Evolutionary conservation across 2,888 invertebrate species (phyloP).

Genomic region (Athalia cordata): DNA sequence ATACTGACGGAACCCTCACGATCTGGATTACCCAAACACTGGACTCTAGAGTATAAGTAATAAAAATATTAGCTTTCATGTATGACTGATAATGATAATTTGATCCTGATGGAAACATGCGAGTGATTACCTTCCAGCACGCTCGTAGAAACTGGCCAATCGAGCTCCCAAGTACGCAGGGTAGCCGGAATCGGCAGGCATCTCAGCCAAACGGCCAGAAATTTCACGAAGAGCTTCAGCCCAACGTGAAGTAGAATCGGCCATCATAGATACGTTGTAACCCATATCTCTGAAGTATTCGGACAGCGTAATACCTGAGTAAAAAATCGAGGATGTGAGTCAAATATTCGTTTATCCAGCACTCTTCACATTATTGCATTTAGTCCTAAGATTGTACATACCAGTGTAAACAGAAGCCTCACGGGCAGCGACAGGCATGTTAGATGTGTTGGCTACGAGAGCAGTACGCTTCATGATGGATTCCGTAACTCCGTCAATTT

Average conservation of each 20-base stretch:
- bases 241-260: slow-evolving; percentile 99
- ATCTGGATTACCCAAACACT: slow-evolving; percentile 97
- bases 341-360: not conserved
- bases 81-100: not conserved
- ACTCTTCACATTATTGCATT: not conserved
- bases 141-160: slow-evolving; percentile 99
- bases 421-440: slow-evolving; percentile 99
- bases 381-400: slow-evolving; percentile 54
- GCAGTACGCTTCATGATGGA: slow-evolving; percentile 99
- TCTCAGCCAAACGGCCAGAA: slow-evolving; percentile 99
- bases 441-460: slow-evolving; percentile 99
- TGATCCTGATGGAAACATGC: not conserved
- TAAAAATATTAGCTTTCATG: not conserved
- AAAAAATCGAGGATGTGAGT: not conserved
- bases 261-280: slow-evolving; percentile 99
- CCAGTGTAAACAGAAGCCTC: slow-evolving; percentile 99
- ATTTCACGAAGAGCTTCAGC: slow-evolving; percentile 99
- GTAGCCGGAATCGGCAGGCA: slow-evolving; percentile 99
- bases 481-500: slow-evolving; percentile 96
- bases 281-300: slow-evolving; percentile 99
- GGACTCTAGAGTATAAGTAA: slow-evolving; percentile 78
- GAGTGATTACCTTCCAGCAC: slow-evolving; percentile 84
- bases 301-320: slow-evolving; percentile 94
- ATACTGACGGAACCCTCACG: slow-evolving; percentile 99
- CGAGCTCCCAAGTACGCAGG: slow-evolving; percentile 99